Evolutionary conservation across 2,888 invertebrate genomes (phyloP), one percentile per base, ranked within the genome.

Genomic region (Mesochorus sp.): DNA sequence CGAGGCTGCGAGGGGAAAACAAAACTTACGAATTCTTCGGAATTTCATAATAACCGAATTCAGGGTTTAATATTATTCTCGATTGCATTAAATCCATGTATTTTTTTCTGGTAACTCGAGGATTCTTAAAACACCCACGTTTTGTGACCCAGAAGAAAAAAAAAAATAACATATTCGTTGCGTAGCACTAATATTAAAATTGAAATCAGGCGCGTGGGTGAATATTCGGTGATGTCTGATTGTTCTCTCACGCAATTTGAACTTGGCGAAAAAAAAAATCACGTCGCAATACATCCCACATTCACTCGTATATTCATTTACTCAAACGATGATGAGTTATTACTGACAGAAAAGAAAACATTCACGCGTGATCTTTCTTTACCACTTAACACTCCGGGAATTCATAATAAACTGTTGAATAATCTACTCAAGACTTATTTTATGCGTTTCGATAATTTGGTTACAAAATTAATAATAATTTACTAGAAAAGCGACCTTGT

Each of bases 111-210:
- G 51, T 42, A 62, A 66, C 37, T 74, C 62, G 57, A 68, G 62
- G 24, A 68, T 67, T 76, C 34, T 24, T 28, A 42, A n/a, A n/a
- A 76, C 80, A 44, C 80, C 80, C 79, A 80, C 80, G 66, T 51
- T 44, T 42, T 19, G 39, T 12, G 68, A 62, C 26, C 51, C 34
- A 26, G 39, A 42, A 44, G 34, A 51, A 51, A 39, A 17, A 62
- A 62, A 28, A 42, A n/a, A n/a, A n/a, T n/a, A 39, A 53, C 47
- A 44, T 37, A 19, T 44, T 57, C 42, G 14, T 44, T 37, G 47
- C 21, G 28, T 47, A 42, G 61, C n/a, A 8, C n/a, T 14, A 17
- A 47, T 61, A 74, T 62, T 51, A 53, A 72, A 78, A 72, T 67
- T 44, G 53, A 75, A 75, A 68, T 17, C 34, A 21, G 12, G 26